These are phyloP conservation scores for Piprites chloris DNA, from an alignment of 2,113 vertebrate genomes.

Conservation along the genomic window DNA sequence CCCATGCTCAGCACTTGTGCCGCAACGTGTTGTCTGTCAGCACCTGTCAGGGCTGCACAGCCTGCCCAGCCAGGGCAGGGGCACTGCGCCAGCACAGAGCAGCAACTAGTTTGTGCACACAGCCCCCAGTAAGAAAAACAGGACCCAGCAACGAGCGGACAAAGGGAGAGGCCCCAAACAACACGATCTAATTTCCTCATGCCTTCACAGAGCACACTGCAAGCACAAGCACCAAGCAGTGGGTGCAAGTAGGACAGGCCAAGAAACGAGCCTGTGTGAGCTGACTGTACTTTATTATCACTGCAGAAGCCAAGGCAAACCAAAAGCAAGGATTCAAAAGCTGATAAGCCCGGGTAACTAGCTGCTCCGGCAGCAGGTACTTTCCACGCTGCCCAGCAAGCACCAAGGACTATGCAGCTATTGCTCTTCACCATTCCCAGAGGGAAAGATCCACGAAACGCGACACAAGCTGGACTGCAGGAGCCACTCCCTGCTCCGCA, in stretches of 20 bases:
- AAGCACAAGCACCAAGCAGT: fast-evolving
- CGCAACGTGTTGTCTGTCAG: neutral
- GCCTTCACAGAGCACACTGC: neutral
- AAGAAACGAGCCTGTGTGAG: neutral
- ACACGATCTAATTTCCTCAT: neutral
- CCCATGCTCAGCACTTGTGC: neutral
- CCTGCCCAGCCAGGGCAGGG: neutral
- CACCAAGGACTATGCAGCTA: neutral
- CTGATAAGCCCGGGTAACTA: fast-evolving
- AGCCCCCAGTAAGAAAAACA: neutral
- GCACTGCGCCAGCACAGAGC: neutral
- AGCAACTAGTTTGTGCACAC: neutral
- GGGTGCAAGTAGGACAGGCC: fast-evolving
- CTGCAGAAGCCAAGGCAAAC: neutral
- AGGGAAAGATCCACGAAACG: fast-evolving
- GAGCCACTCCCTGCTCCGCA: neutral
- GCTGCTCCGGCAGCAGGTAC: neutral
- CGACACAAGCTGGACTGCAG: fast-evolving
- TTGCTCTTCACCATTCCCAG: fast-evolving
- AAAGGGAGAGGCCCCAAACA: neutral
- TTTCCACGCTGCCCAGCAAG: fast-evolving
- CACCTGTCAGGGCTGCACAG: neutral
- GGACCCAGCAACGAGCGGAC: neutral
- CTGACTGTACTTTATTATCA: too few species aligned
- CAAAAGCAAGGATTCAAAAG: neutral